Evolutionary conservation across 2,797 vertebrate genomes (phyloP), one percentile per base, ranked within the genome.

Genomic region (Muscicapa comitata): DNA sequence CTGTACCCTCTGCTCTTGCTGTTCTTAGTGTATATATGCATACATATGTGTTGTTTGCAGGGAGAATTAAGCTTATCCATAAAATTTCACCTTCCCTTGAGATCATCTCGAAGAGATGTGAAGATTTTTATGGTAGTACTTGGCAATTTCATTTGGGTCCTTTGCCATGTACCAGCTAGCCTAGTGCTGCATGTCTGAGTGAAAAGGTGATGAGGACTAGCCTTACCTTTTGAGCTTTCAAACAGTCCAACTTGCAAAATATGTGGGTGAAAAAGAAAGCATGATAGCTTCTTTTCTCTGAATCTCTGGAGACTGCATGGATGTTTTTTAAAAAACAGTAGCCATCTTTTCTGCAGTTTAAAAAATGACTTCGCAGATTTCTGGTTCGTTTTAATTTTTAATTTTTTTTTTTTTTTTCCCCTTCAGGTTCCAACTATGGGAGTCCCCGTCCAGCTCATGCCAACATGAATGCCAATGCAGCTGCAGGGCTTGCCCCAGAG

Each of bases 401-500:
- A 40, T 17, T 47, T 10, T 20, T 54, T 45, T 17, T 47, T 10
- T 20, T 54, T 45, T 58, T 3, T 0, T 1, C 17, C 90, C 63
- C 13, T 0, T 0, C 89, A 98, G 98, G 98, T 98, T 98, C 98
- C 94, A 98, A 99, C 98, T 99, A 99, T 98, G 99, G 99, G 97
- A 99, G 99, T 96, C 99, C 99, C 19, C 98, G 99, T 29, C 97
- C 99, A 58, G 98, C 98, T 94, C 98, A 98, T 17, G 98, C 98
- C 98, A 98, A 98, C 98, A 98, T 99, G 98, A 99, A 99, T 43
- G 98, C 99, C 96, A 99, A 98, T 23, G 99, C 98, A 5, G 98
- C 99, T 43, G 98, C 99, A 42, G 99, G 99, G 61, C 98, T 99
- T 43, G 99, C 99, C 57, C 99, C 99, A 0, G 99, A 99, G 98